Evolutionary conservation across 1,140 invertebrate genomes (phyloP).

Genomic region (Drosophila tropicalis): DNA sequence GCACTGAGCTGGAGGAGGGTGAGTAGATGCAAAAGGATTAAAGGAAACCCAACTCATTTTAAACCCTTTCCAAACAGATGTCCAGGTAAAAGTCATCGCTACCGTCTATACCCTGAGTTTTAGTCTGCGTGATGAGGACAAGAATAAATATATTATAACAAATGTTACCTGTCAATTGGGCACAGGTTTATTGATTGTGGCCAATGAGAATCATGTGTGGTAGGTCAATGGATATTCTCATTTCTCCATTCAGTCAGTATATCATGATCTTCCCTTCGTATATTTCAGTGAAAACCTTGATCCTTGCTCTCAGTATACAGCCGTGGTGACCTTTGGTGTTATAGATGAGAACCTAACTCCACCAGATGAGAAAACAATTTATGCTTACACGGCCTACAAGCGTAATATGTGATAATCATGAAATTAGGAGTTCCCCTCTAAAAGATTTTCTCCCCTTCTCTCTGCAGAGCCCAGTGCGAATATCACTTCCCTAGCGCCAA

Average conservation of each 20-base stretch:
- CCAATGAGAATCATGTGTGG: conserved; percentile 52
- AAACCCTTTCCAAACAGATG: conserved; percentile 13
- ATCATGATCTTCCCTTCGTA: background rate
- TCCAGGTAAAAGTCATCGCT: conserved; percentile 36
- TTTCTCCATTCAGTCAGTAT: too few relatives aligned
- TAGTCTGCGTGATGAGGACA: conserved; percentile 38
- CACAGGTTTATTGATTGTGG: conserved; percentile 19
- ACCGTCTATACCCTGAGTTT: conserved; percentile 56
- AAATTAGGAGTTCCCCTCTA: conserved; percentile 2
- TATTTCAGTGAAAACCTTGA: conserved; percentile 55
- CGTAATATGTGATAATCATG: conserved; percentile 31
- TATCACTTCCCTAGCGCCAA: conserved; percentile 41
- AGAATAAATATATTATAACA: conserved; percentile 48
- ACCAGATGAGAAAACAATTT: conserved; percentile 31
- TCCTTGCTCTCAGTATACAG: conserved; percentile 62
- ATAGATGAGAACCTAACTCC: background rate
- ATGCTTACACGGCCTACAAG: conserved; percentile 60
- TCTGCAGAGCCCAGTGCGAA: conserved; percentile 48
- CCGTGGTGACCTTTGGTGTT: conserved; percentile 37
- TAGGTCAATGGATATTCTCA: conserved; percentile 14
- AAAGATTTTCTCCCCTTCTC: background rate
- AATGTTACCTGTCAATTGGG: conserved; percentile 49
- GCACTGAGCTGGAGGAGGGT: conserved; percentile 29
- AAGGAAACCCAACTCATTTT: background rate
- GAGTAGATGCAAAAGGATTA: background rate